These are phyloP conservation scores for Glareola pratincola DNA, from an alignment of 2,113 vertebrate species.

Conservation along the genomic window DNA sequence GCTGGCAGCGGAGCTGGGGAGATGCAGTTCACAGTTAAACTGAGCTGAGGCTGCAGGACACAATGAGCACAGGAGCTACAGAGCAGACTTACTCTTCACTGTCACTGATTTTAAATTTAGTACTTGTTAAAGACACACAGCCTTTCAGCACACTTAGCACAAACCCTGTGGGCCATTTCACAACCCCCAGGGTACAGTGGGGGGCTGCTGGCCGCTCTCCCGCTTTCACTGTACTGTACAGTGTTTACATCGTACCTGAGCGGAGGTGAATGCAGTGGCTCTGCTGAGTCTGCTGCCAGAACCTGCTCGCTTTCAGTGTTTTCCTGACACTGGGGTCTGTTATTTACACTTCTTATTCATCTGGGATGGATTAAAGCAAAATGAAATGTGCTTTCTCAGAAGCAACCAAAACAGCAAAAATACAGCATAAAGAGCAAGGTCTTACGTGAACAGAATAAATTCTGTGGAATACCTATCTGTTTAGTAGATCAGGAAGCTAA, in stretches of 20 bases:
- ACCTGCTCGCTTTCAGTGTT: neutral
- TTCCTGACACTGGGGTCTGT: neutral
- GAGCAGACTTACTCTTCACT: neutral
- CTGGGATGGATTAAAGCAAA: neutral
- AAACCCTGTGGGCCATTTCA: neutral
- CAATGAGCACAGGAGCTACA: fast-evolving
- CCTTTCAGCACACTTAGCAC: neutral
- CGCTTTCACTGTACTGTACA: neutral
- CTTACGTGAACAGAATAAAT: neutral
- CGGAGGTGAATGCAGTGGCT: neutral
- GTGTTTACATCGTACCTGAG: neutral
- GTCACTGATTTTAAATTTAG: neutral
- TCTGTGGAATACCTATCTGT: neutral
- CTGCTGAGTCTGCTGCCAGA: neutral
- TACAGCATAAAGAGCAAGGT: neutral
- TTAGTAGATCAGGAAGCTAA: neutral
- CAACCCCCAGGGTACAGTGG: fast-evolving
- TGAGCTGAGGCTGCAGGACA: neutral
- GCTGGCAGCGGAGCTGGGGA: neutral
- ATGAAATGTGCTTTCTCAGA: neutral
- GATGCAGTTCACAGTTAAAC: neutral
- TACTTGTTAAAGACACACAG: neutral
- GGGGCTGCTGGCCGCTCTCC: neutral
- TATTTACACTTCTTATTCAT: neutral
- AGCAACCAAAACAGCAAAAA: neutral